These are phyloP conservation scores for Scaptomyza tumidula DNA, from an alignment of 2,888 invertebrate genomes.

Conservation along the genomic window DNA sequence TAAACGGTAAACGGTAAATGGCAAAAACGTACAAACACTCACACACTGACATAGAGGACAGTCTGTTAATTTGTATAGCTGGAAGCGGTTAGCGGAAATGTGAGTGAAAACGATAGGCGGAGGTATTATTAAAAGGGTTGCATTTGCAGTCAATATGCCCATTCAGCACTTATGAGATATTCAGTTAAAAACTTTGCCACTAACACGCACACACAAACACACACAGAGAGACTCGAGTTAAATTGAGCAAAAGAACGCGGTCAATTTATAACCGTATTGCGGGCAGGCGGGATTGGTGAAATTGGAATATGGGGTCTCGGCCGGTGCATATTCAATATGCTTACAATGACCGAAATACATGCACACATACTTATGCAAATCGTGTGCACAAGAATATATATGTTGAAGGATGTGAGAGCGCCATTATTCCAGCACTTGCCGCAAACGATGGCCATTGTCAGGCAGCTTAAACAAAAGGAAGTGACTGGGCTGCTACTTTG, in stretches of 20 bases:
- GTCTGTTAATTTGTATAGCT: conserved; percentile 52
- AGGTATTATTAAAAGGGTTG: not conserved
- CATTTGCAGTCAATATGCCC: conserved; percentile 51
- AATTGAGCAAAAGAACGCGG: conserved; percentile 81
- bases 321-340: conserved; percentile 46
- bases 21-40: conserved; percentile 22
- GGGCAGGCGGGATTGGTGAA: not conserved
- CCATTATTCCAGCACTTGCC: conserved; percentile 67
- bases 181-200: conserved; percentile 70
- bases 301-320: conserved; percentile 28
- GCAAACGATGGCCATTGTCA: conserved; percentile 68
- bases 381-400: conserved; percentile 29
- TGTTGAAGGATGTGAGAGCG: conserved; percentile 52
- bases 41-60: not conserved
- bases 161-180: conserved; percentile 72
- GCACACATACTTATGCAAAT: conserved; percentile 12
- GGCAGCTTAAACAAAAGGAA: conserved; percentile 81
- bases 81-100: conserved; percentile 45
- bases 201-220: not conserved
- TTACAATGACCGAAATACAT: conserved; percentile 27
- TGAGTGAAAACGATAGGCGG: conserved; percentile 17
- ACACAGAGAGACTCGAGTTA: conserved; percentile 65
- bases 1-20: conserved; percentile 39
- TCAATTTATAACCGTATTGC: conserved; percentile 72
- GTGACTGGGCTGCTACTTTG: conserved; percentile 77